phyloP scores from a whole-genome alignment of 2,888 invertebrate species.

The Baccha elongata region DNA sequence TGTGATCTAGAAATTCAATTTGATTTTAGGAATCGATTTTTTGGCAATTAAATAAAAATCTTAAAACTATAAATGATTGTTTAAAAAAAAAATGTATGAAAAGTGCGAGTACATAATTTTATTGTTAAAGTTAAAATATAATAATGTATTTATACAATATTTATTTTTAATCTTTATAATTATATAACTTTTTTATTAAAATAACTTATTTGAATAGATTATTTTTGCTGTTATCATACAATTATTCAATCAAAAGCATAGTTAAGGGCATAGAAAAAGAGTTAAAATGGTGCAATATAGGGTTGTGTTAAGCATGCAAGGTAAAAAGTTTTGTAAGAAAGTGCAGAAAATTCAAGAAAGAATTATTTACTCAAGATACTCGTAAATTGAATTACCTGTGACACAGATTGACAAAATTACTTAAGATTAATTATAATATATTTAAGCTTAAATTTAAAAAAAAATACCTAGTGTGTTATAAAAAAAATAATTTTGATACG shows the following conservation, averaged over 20 bases:
- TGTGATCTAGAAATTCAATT: too few species aligned
- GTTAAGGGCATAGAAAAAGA: background rate
- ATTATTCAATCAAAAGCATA: background rate
- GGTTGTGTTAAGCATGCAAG: slow-evolving; percentile 13
- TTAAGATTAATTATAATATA: background rate
- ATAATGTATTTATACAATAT: too few species aligned
- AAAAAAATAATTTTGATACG: too few species aligned
- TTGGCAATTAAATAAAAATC: too few species aligned
- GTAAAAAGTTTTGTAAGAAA: background rate
- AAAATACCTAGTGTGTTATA: too few species aligned
- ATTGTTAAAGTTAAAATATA: background rate
- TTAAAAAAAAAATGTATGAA: slow-evolving; percentile 13
- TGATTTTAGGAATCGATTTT: too few species aligned
- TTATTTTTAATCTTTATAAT: too few species aligned
- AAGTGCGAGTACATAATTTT: background rate
- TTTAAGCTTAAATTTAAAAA: too few species aligned
- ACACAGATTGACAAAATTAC: slow-evolving; percentile 10
- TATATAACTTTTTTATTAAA: too few species aligned
- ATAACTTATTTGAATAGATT: background rate
- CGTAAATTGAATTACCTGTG: slow-evolving; percentile 47
- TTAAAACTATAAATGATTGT: too few species aligned
- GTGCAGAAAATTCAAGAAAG: slow-evolving; percentile 9
- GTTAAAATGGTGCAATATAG: background rate
- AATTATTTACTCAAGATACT: background rate
- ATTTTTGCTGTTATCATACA: background rate